Conservation (phyloP, 2,888 invertebrate species). For the Amorpha juglandis region DNA sequence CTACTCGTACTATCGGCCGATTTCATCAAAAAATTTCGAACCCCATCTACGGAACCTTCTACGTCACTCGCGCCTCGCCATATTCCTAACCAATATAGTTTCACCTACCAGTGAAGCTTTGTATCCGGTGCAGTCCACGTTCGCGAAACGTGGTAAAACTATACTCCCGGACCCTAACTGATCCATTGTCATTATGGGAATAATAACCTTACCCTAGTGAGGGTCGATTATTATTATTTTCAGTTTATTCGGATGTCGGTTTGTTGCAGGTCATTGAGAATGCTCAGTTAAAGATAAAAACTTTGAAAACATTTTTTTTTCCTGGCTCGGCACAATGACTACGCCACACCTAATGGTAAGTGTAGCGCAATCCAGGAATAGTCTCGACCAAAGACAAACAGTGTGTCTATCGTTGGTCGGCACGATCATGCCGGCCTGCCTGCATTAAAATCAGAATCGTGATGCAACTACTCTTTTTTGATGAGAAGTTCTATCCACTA, state of each 20-base stretch:
- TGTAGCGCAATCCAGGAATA: no score
- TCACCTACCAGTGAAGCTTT: background rate
- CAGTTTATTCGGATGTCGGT: background rate
- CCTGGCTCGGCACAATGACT: no score
- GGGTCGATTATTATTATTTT: slow-evolving; percentile 1
- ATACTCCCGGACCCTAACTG: slow-evolving; percentile 13
- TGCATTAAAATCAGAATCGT: no score
- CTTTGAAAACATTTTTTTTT: no score
- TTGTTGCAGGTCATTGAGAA: no score
- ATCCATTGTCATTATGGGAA: slow-evolving; percentile 20
- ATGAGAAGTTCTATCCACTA: no score
- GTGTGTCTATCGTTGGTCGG: no score
- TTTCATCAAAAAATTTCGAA: background rate
- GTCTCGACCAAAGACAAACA: no score
- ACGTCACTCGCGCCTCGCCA: background rate
- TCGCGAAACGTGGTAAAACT: slow-evolving; percentile 13
- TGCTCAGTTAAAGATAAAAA: no score
- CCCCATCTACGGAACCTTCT: background rate
- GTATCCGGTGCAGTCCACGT: background rate
- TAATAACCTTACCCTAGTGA: slow-evolving; percentile 2
- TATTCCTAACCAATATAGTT: background rate
- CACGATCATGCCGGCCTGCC: no score
- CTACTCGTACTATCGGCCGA: background rate
- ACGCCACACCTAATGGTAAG: no score
- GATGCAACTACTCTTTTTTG: no score